phyloP scores from a whole-genome alignment of 2,797 vertebrate species.

The Anas bahamensis region DNA sequence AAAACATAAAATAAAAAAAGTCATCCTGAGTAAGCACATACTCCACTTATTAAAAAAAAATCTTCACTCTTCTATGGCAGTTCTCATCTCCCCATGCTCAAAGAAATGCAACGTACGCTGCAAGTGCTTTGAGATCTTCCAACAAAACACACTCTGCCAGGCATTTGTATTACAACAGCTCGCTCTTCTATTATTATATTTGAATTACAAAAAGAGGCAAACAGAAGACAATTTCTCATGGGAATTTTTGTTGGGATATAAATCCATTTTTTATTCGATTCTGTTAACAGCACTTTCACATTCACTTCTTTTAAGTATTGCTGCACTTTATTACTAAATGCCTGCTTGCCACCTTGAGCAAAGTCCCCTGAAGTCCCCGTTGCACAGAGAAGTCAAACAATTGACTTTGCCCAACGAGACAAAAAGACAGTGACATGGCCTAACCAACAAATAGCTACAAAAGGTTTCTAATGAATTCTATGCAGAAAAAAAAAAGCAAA shows the following conservation, averaged over 20 bases:
- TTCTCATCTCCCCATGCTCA: not conserved
- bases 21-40: not conserved
- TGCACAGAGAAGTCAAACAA: not conserved
- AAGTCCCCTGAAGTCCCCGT: conserved; percentile 1
- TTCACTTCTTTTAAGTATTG: conserved; percentile 40
- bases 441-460: not conserved
- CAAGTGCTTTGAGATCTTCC: conserved; percentile 25
- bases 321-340: conserved; percentile 39
- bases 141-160: not conserved
- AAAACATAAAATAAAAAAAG: not conserved
- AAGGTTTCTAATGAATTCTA: not conserved
- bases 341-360: conserved; percentile 49
- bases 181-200: not conserved
- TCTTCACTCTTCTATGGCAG: not conserved
- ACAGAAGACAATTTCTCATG: not conserved
- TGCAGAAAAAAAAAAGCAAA: not conserved
- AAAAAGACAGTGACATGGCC: not conserved
- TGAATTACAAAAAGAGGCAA: conserved; percentile 42
- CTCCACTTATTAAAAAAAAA: not conserved
- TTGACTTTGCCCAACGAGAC: not conserved
- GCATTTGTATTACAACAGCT: not conserved
- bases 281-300: conserved; percentile 20
- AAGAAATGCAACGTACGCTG: not conserved
- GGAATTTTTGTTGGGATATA: conserved; percentile 44
- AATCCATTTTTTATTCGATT: conserved; percentile 54